Evolutionary conservation across 1,140 invertebrate species (phyloP).

Genomic region (Saccostrea cuccullata): DNA sequence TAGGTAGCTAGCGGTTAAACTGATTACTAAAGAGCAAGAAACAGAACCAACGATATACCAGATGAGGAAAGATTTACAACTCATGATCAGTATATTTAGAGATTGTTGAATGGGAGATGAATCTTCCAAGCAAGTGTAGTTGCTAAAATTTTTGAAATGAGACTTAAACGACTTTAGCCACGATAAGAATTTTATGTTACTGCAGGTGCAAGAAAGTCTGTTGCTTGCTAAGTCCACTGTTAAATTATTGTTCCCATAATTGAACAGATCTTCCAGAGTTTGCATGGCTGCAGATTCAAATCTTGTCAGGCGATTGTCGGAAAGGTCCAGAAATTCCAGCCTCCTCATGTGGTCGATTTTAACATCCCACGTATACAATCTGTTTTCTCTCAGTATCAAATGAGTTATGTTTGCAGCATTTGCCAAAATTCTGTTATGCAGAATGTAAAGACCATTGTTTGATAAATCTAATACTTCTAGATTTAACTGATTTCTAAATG

Average conservation of each 20-base stretch:
- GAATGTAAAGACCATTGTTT: neutral
- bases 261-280: neutral
- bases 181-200: neutral
- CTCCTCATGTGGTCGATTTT: neutral
- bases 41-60: neutral
- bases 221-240: neutral
- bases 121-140: constrained; percentile 17
- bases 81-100: neutral
- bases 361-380: neutral
- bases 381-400: neutral
- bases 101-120: neutral
- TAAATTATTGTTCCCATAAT: neutral
- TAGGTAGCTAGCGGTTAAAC: neutral
- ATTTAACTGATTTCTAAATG: constrained; percentile 3
- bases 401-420: neutral
- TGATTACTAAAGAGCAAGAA: neutral
- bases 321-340: neutral
- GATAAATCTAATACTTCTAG: neutral
- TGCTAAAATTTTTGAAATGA: neutral
- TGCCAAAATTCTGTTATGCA: neutral
- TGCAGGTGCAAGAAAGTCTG: neutral
- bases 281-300: neutral
- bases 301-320: neutral
- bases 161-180: neutral
- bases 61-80: neutral